Evolutionary conservation across 2,113 vertebrate genomes (phyloP), one percentile per base, ranked within the genome.

Genomic region (Nymphicus hollandicus): DNA sequence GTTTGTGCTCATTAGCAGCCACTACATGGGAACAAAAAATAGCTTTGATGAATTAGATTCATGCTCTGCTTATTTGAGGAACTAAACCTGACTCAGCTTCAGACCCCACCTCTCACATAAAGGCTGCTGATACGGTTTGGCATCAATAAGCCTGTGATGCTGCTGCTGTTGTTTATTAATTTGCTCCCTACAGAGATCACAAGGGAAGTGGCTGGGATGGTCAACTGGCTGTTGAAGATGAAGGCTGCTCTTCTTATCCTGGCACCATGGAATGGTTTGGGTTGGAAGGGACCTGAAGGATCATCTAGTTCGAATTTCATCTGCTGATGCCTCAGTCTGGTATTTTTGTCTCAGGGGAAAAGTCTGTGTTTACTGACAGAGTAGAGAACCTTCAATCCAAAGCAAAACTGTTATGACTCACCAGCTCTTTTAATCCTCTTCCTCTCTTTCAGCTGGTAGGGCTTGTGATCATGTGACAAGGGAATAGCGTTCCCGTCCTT

Each of bases 371-470:
- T 50, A 24, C 7, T 2, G 9, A 17, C 46, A 31, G 39, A 82
- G 39, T 4, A 50, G 2, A 43, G 16, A 77, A 9, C 33, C 28
- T 53, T 13, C 46, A n/a, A n/a, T 10, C n/a, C 72, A 23, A 27
- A 93, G 73, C 22, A 41, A 56, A 82, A 50, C 3, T 0, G 3
- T 61, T 74, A 27, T 2, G 9, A 95, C 98, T 98, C 97, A 99
- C 99, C 99, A 8, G 99, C 99, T 96, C 99, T 98, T 95, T 99
- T 99, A 96, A 99, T 99, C 96, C 99, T 98, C 98, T 99, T 99
- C 95, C 99, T 98, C 93, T 99, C 99, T 93, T 99, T 99, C 70
- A 99, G 98, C 86, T 99, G 99, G 97, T 99, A 99, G 65, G 99
- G 99, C 93, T 99, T 99, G 98, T 99, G 99, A 93, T 99, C 99